phyloP scores from a whole-genome alignment of 2,888 invertebrate genomes.

The Endotricha flammealis region DNA sequence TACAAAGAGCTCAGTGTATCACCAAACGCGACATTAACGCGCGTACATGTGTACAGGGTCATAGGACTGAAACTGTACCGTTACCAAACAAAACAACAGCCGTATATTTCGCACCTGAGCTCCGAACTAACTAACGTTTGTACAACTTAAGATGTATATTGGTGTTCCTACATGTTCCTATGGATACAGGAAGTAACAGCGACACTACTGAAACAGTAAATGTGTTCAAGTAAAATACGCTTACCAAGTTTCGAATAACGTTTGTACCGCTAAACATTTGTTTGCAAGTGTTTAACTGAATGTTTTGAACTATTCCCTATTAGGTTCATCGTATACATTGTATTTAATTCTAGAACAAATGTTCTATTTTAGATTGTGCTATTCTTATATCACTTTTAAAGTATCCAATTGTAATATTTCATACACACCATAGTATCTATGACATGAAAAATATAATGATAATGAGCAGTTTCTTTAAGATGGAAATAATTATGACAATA shows the following conservation, averaged over 20 bases:
- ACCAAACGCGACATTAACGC: too few species aligned
- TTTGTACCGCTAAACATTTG: not conserved
- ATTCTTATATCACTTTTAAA: too few species aligned
- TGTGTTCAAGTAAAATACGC: conserved; percentile 9
- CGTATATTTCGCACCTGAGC: not conserved
- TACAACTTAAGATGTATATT: not conserved
- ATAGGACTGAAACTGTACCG: not conserved
- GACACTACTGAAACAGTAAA: not conserved
- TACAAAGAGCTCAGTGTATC: too few species aligned
- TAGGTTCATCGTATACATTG: too few species aligned
- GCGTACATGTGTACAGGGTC: too few species aligned
- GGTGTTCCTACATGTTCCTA: not conserved
- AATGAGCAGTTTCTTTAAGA: too few species aligned
- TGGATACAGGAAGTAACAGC: conserved; percentile 6
- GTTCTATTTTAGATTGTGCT: too few species aligned
- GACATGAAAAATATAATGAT: too few species aligned
- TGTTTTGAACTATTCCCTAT: not conserved
- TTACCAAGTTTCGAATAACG: conserved; percentile 16
- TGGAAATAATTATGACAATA: too few species aligned
- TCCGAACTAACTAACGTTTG: not conserved
- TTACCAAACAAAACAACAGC: not conserved
- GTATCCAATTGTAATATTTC: too few species aligned
- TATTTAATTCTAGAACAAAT: too few species aligned
- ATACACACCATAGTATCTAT: too few species aligned
- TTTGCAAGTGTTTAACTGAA: not conserved